Base-by-base conservation (phyloP, 2,888 invertebrate species). In the Idaea straminata region DNA sequence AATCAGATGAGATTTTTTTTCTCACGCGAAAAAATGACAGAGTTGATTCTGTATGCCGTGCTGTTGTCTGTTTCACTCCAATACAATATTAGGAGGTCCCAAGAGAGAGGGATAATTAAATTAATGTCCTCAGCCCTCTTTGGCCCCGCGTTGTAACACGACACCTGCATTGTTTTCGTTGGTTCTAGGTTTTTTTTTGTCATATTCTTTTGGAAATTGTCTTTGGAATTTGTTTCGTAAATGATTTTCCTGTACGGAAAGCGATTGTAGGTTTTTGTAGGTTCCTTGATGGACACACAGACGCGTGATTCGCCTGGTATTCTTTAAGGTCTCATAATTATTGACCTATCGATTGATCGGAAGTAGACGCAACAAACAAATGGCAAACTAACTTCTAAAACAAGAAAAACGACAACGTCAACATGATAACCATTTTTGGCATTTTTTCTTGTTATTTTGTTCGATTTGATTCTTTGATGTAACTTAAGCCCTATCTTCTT, bases 1-100 rank as follows among this genome's bases (percentile, higher is more conserved):
- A 91, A 91, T 84, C 85, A 84, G 84, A 85, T 83, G 85, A 87
- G 90, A 91, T 91, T 90, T 91, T 71, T 89, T 91, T 91, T 92
- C 92, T 91, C 92, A 91, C 91, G 91, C 88, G 89, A 89, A 90
- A 92, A 91, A 91, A 87, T 90, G 89, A 88, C 90, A 86, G 47
- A 47, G 84, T 84, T 82, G 85, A 88, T 87, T 90, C 89, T 84
- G 86, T 89, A 85, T 85, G 85, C 85, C 47, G 82, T 77, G 77
- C 80, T 80, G 83, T 80, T 72, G 77, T 73, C 74, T 82, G 83
- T 78, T 81, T 88, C 85, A 76, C 88, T 87, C 90, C 88, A 80
- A 86, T 86, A 87, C 85, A 88, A 88, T 89, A 91, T 91, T 88
- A 90, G 91, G 82, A 81, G 78, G 80, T 88, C 91, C 87, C 91